Conservation (phyloP, 2,888 invertebrate species). For the Agrochola lota region DNA sequence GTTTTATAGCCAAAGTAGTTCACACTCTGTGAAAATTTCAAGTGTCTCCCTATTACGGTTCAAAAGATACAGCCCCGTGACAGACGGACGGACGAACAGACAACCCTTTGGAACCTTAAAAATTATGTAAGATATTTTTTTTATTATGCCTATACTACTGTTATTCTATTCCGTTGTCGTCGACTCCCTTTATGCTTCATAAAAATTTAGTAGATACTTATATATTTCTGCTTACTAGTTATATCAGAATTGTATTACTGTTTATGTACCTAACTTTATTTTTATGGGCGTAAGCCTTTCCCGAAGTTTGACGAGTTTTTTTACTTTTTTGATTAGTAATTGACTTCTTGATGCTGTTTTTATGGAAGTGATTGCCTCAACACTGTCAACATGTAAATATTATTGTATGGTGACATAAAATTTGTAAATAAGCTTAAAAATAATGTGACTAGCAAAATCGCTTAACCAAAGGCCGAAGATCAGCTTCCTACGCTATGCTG, state of each 20-base stretch:
- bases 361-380: no score
- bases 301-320: conserved; percentile 15
- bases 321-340: conserved; percentile 14
- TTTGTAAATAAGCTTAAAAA: background rate
- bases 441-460: background rate
- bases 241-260: conserved; percentile 73
- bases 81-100: background rate
- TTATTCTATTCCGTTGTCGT: conserved; percentile 72
- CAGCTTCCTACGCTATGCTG: background rate
- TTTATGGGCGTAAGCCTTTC: conserved; percentile 62
- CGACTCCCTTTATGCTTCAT: conserved; percentile 75
- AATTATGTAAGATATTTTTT: conserved; percentile 66
- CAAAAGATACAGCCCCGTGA: background rate
- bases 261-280: conserved; percentile 67
- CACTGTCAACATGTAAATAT: background rate
- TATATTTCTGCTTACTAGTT: conserved; percentile 73
- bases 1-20: background rate
- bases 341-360: background rate
- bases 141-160: conserved; percentile 71
- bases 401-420: background rate
- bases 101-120: background rate
- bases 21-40: background rate
- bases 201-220: conserved; percentile 77
- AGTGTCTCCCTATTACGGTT: background rate
- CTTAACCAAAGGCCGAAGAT: background rate